phyloP scores from a whole-genome alignment of 1,140 invertebrate species.

The Coptotermes formosanus region DNA sequence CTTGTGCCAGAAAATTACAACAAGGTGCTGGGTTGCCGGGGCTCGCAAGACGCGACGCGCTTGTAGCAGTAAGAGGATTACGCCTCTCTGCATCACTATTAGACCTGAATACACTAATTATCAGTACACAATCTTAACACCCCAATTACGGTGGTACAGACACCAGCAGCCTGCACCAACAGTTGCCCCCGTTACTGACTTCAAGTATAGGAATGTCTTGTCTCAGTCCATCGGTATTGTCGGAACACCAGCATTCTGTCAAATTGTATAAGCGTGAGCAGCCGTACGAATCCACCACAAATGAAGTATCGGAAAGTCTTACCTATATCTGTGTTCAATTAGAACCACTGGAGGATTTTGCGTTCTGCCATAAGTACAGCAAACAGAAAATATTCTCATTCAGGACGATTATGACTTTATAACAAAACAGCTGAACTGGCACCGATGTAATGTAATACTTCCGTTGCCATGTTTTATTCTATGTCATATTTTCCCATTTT shows the following conservation, averaged over 20 bases:
- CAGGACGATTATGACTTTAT: too few relatives aligned
- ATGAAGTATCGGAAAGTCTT: background rate
- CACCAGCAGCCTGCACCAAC: background rate
- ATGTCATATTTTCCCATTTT: too few relatives aligned
- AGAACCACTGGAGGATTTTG: too few relatives aligned
- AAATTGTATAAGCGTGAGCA: background rate
- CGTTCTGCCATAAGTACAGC: too few relatives aligned
- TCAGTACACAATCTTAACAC: conserved; percentile 4
- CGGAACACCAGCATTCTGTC: background rate
- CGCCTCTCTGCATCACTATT: background rate
- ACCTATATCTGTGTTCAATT: too few relatives aligned
- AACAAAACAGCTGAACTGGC: too few relatives aligned
- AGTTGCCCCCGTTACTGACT: background rate
- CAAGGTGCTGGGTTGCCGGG: background rate
- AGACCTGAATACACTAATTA: background rate
- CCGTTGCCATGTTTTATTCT: too few relatives aligned
- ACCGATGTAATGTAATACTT: too few relatives aligned
- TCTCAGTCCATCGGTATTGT: too few relatives aligned
- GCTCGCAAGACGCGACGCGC: background rate
- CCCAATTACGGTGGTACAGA: background rate
- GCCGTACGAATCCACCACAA: background rate
- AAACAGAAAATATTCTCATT: too few relatives aligned
- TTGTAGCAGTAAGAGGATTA: background rate
- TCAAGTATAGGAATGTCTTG: too few relatives aligned
- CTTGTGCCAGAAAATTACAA: background rate